Evolutionary conservation across 92 coral and sea anemone species (phyloP).

Genomic region (Muricea muricata): DNA sequence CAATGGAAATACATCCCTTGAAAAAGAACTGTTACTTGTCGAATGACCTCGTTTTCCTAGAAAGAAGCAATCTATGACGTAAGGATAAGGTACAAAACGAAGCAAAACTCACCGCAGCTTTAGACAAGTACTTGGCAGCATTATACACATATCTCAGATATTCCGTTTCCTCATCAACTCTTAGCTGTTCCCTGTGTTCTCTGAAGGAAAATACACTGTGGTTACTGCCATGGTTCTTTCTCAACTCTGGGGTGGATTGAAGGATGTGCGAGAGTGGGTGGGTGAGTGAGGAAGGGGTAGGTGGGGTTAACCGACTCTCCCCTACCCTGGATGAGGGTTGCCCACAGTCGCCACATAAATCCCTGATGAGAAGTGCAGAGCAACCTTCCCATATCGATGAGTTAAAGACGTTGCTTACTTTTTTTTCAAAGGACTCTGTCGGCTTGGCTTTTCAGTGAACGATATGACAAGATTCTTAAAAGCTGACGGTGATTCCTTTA

Average conservation of each 20-base stretch:
- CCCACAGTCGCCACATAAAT: too few species aligned
- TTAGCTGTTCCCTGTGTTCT: slow-evolving; percentile 10
- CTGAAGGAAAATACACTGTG: neutral
- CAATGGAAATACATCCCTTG: too few species aligned
- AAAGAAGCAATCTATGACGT: neutral
- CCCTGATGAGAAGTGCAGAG: neutral
- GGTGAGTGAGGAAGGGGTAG: too few species aligned
- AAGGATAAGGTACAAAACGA: neutral
- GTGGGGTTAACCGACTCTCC: too few species aligned
- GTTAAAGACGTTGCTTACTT: neutral
- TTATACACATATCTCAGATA: slow-evolving; percentile 10
- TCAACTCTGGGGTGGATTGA: neutral
- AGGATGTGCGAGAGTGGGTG: too few species aligned
- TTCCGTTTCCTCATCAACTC: neutral
- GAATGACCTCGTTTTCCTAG: too few species aligned
- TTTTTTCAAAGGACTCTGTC: neutral
- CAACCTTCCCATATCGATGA: neutral
- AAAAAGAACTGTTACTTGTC: too few species aligned
- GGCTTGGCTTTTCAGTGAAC: neutral
- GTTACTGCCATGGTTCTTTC: too few species aligned
- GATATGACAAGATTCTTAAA: neutral
- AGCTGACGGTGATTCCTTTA: neutral
- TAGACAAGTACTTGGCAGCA: slow-evolving; percentile 9
- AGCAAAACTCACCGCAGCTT: slow-evolving; percentile 13
- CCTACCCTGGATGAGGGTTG: too few species aligned